Evolutionary conservation across 1,140 invertebrate genomes (phyloP), one percentile per base, ranked within the genome.

Genomic region (Zelostemma sp.): DNA sequence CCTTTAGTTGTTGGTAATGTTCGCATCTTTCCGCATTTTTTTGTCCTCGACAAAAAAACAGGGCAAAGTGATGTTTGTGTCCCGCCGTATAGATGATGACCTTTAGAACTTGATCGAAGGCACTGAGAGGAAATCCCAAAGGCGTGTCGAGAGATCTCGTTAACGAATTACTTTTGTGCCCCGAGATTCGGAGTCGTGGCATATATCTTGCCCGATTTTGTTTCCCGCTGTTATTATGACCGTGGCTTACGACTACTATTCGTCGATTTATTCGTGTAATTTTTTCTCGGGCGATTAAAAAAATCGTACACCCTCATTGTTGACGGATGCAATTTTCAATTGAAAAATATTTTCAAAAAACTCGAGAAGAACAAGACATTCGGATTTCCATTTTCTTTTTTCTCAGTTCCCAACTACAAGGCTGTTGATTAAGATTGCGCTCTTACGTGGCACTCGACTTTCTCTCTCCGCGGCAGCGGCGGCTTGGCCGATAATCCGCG

Each of bases 71-170:
- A n/a, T n/a, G 35, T 38, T 3, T 11, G 9, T 38, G 35, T 38
- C 35, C 56, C 43, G 63, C 53, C 46, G 50, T 65, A n/a, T n/a
- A n/a, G 50, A 41, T 50, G 41, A 38, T 51, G 56, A 67, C 63
- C 63, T 67, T 67, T 51, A 28, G 16, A 51, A 60, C 63, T 67
- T 67, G 60, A 67, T 67, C 57, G 56, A 59, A 59, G 49, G 56
- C 60, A 55, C 63, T 47, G 55, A 57, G 17, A 58, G 63, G 50
- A 66, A 59, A 47, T 60, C 43, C 25, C 54, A 50, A 55, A 63
- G 28, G 51, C 43, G 48, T 55, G 46, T 55, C 59, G 35, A 35
- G n/a, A n/a, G 46, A 62, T 11, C 40, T 54, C 45, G 51, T 15
- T 35, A 53, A 60, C 41, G 40, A 12, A 28, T 14, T 11, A 21